Percentiles rank a stretch among this genome's conserved stretches.
These are phyloP conservation scores for Microctonus hyperodae DNA, from an alignment of 2,888 invertebrate species.

Conservation along the genomic window DNA sequence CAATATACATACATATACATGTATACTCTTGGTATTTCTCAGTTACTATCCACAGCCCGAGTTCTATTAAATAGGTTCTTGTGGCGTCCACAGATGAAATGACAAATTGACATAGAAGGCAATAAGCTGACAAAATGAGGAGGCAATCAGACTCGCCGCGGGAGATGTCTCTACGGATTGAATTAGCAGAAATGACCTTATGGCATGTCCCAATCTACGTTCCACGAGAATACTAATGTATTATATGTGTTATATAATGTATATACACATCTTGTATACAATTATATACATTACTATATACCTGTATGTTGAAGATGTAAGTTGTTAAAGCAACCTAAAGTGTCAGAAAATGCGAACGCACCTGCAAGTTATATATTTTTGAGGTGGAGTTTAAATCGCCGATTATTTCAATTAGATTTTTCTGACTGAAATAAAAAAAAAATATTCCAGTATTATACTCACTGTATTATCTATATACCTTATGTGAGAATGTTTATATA, in stretches of 20 bases:
- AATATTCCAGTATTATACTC: too few relatives aligned
- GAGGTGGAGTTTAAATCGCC: too few relatives aligned
- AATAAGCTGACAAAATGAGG: slow-evolving; percentile 50
- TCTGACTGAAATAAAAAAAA: too few relatives aligned
- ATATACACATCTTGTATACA: background rate
- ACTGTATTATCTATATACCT: too few relatives aligned
- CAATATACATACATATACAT: background rate
- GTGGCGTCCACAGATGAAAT: slow-evolving; percentile 40
- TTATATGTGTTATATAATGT: background rate
- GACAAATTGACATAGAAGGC: slow-evolving; percentile 50
- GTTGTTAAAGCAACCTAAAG: too few relatives aligned
- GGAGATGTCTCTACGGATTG: slow-evolving; percentile 46
- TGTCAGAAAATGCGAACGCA: too few relatives aligned
- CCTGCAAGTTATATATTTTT: too few relatives aligned
- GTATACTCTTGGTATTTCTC: background rate
- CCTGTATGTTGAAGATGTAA: too few relatives aligned
- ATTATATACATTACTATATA: too few relatives aligned
- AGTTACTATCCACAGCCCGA: background rate
- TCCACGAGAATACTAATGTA: too few relatives aligned
- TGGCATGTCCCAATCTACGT: slow-evolving; percentile 14
- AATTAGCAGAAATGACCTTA: slow-evolving; percentile 36
- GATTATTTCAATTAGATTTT: too few relatives aligned
- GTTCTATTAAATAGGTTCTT: slow-evolving; percentile 41
- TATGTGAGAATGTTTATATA: too few relatives aligned
- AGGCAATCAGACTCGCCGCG: slow-evolving; percentile 47